Conservation (phyloP, 2,797 vertebrate species). For the Ispidina lecontei region DNA sequence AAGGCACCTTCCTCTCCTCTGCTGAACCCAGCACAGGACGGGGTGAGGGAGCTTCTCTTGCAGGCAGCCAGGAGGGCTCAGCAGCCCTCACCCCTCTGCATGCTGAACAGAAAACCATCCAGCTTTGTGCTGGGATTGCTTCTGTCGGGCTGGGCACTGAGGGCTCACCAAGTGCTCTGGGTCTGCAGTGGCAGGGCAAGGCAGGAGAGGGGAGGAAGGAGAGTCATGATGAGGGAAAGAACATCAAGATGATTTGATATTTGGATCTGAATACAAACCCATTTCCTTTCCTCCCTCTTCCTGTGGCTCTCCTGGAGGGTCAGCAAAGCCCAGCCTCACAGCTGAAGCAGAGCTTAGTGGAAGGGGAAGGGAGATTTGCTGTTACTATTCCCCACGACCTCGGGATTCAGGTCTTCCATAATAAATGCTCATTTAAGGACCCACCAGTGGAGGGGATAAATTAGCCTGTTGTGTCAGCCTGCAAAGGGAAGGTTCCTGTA, state of each 20-base stretch:
- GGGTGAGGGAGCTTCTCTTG: background rate
- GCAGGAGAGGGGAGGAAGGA: background rate
- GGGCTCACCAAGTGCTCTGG: background rate
- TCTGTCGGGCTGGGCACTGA: background rate
- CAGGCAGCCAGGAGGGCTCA: background rate
- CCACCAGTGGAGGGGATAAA: background rate
- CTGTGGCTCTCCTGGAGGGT: background rate
- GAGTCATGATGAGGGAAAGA: background rate
- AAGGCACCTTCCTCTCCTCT: background rate
- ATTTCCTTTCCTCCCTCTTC: constrained; percentile 8
- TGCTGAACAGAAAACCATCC: background rate
- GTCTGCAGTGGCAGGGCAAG: background rate
- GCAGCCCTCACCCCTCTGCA: background rate
- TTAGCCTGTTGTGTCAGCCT: background rate
- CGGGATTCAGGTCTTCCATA: background rate
- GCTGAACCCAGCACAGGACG: background rate
- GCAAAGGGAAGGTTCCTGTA: background rate
- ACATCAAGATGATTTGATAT: background rate
- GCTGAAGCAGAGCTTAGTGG: background rate
- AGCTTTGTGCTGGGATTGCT: background rate
- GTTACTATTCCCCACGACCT: background rate
- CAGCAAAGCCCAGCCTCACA: background rate
- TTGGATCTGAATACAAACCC: background rate
- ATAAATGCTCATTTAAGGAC: background rate
- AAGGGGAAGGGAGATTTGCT: background rate